Conservation (phyloP, 2,113 vertebrate genomes). For the Gobiocypris rarus region DNA sequence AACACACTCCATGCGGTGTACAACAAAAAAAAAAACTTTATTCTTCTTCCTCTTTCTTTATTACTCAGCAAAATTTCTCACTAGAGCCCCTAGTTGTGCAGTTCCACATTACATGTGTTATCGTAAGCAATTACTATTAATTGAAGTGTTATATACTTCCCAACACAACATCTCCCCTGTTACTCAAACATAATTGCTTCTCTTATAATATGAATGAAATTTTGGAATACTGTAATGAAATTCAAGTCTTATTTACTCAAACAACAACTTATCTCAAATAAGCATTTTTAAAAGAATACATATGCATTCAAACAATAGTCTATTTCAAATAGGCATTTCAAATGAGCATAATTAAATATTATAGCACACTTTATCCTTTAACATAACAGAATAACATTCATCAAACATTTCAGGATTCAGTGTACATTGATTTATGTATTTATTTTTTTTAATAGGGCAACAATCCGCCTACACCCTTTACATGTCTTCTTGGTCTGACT, state of each 20-base stretch:
- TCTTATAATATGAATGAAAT: not conserved
- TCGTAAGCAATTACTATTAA: too few species aligned
- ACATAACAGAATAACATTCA: not conserved
- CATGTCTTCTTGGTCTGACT: conserved; percentile 2
- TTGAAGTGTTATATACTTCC: not conserved
- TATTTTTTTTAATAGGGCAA: not conserved
- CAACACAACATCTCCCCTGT: not conserved
- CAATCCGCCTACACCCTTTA: not conserved
- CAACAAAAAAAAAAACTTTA: too few species aligned
- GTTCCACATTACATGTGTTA: too few species aligned
- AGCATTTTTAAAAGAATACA: not conserved
- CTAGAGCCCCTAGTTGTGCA: too few species aligned
- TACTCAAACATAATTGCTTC: not conserved
- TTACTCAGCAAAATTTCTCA: too few species aligned
- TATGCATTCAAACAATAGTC: not conserved
- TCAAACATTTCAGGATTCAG: not conserved
- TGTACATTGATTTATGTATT: not conserved
- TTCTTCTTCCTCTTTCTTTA: too few species aligned
- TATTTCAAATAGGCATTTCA: not conserved
- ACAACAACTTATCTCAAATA: not conserved
- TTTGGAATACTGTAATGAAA: not conserved
- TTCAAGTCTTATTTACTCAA: not conserved
- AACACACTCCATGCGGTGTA: too few species aligned
- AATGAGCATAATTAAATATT: not conserved
- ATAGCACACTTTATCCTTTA: too few species aligned